Percentiles rank a stretch among this genome's conserved stretches.
Evolutionary conservation across 2,888 invertebrate genomes (phyloP).

Genomic region (Coenonympha glycerion): DNA sequence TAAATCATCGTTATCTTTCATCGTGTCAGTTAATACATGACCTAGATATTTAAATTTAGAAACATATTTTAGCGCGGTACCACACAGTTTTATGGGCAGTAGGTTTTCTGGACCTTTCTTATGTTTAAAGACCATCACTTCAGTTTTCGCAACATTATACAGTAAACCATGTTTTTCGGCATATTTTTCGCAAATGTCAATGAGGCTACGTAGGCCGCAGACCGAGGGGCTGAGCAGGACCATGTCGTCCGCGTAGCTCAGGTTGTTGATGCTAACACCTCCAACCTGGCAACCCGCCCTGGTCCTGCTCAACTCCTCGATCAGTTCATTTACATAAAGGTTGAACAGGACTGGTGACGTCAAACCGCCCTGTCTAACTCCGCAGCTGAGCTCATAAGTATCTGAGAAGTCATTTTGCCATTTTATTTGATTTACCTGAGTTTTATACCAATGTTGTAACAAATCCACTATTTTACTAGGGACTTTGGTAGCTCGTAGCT

Average conservation of each 20-base stretch:
- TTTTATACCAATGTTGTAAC: neutral
- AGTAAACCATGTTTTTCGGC: neutral
- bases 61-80: neutral
- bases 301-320: neutral
- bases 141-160: neutral
- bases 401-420: neutral
- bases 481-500: constrained; percentile 1
- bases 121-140: no score
- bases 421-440: neutral
- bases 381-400: constrained; percentile 1
- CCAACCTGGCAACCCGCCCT: no score
- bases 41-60: neutral
- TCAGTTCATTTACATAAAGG: neutral
- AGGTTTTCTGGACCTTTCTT: no score
- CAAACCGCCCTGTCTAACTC: constrained; percentile 8
- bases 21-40: neutral
- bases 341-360: constrained; percentile 2
- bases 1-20: neutral
- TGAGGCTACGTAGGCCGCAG: neutral
- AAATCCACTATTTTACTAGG: neutral
- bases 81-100: neutral
- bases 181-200: neutral
- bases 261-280: no score
- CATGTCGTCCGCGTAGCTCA: no score
- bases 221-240: neutral